A percentile compares a stretch with the other conserved stretches of the same genome.
phyloP scores from a whole-genome alignment of 2,888 invertebrate genomes.

The Drosophila paramelanica region DNA sequence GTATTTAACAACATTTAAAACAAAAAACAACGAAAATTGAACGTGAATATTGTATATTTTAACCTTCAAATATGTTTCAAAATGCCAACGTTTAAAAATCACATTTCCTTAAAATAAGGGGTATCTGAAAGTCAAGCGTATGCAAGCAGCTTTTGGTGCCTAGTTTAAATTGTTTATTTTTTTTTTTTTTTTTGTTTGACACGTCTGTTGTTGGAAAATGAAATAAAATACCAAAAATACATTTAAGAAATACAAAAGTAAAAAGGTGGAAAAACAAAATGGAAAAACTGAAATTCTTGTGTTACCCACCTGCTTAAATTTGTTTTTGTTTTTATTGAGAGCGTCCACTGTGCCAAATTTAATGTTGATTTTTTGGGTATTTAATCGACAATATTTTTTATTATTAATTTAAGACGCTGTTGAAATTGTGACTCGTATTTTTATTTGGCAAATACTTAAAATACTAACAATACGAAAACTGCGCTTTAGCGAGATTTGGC shows the following conservation, averaged over 20 bases:
- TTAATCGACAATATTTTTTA: constrained; percentile 5
- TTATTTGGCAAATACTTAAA: constrained; percentile 2
- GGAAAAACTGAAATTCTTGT: constrained; percentile 1
- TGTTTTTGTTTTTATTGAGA: constrained; percentile 8
- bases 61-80: no score
- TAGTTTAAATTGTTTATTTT: not conserved
- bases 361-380: constrained; percentile 1
- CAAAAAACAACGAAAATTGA: no score
- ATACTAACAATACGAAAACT: not conserved
- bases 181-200: constrained; percentile 6
- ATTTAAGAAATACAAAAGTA: constrained; percentile 6
- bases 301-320: constrained; percentile 44
- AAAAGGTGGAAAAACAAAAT: not conserved
- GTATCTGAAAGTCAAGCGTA: not conserved
- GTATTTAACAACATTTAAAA: no score
- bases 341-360: constrained; percentile 29
- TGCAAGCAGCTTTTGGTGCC: not conserved
- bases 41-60: not conserved
- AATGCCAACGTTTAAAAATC: not conserved
- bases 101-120: not conserved
- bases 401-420: constrained; percentile 4
- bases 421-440: not conserved
- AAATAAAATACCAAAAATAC: constrained; percentile 44
- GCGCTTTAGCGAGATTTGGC: constrained; percentile 9
- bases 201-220: constrained; percentile 21